A percentile compares a stretch with the other conserved stretches of the same genome.
Conservation (phyloP, 2,888 invertebrate species). For the Chrysopilus asiliformis region DNA sequence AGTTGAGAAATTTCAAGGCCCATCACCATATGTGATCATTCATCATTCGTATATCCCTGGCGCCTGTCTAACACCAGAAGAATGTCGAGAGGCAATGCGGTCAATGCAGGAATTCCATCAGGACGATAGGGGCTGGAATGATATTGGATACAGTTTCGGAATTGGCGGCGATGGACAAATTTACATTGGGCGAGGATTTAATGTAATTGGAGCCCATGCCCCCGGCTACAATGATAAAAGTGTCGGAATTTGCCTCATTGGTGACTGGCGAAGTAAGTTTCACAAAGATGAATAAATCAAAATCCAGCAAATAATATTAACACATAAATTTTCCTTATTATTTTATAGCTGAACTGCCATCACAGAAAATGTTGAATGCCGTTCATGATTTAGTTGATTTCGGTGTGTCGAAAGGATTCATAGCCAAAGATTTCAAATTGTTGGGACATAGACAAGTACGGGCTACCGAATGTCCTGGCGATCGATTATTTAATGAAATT, state of each 20-base stretch:
- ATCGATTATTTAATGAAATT: conserved; percentile 44
- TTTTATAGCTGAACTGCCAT: conserved; percentile 43
- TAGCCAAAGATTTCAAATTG: conserved; percentile 44
- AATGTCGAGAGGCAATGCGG: conserved; percentile 46
- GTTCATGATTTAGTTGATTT: conserved; percentile 45
- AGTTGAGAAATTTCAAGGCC: conserved; percentile 38
- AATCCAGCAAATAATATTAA: too few species aligned
- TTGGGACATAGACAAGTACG: conserved; percentile 50
- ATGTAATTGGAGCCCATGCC: conserved; percentile 55
- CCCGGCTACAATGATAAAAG: conserved; percentile 51
- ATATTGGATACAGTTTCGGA: conserved; percentile 58
- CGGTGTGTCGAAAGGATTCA: conserved; percentile 47
- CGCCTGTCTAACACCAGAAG: conserved; percentile 41
- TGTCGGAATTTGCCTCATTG: conserved; percentile 58
- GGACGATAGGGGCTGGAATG: conserved; percentile 46
- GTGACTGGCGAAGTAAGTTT: conserved; percentile 56
- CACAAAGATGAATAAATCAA: too few species aligned
- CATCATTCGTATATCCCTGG: conserved; percentile 55
- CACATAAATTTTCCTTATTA: conserved; percentile 1
- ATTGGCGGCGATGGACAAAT: conserved; percentile 58
- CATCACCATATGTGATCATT: conserved; percentile 54
- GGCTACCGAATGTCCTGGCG: conserved; percentile 56
- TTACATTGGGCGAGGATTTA: conserved; percentile 61
- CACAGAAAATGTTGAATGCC: conserved; percentile 43
- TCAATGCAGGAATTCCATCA: conserved; percentile 54